These are phyloP conservation scores for Abrostola triplasia DNA, from an alignment of 2,888 invertebrate species.

Conservation along the genomic window DNA sequence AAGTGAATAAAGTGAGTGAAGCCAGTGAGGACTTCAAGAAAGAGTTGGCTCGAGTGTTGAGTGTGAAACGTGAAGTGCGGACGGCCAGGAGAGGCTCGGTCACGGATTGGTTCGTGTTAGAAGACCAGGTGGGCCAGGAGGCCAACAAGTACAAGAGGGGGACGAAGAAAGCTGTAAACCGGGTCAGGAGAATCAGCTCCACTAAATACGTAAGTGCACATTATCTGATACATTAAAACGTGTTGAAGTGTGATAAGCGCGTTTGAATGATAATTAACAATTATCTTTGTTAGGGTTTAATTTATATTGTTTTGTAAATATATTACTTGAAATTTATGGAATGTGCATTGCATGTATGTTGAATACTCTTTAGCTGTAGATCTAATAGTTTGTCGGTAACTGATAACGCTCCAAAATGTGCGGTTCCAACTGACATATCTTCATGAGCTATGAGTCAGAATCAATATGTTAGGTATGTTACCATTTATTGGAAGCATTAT, in stretches of 20 bases:
- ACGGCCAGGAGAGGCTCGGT: slow-evolving; percentile 78
- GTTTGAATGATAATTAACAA: slow-evolving; percentile 35
- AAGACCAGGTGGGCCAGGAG: slow-evolving; percentile 68
- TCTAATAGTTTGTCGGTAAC: no score
- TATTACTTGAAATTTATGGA: neutral
- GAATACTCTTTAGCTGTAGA: no score
- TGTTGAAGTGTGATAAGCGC: slow-evolving; percentile 37
- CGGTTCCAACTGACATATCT: no score
- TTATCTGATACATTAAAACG: slow-evolving; percentile 43
- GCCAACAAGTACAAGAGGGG: slow-evolving; percentile 77
- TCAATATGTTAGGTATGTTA: no score
- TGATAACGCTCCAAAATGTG: no score
- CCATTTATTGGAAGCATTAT: no score
- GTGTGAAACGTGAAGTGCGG: slow-evolving; percentile 64
- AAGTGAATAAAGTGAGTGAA: slow-evolving; percentile 75
- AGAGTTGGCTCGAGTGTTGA: slow-evolving; percentile 73
- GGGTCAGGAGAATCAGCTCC: slow-evolving; percentile 82
- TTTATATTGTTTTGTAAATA: slow-evolving; percentile 25
- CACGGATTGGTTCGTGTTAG: slow-evolving; percentile 84
- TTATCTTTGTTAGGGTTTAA: slow-evolving; percentile 29
- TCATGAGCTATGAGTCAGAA: no score
- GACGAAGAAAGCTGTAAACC: slow-evolving; percentile 76
- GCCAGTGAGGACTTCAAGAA: slow-evolving; percentile 80
- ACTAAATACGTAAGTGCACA: slow-evolving; percentile 84
- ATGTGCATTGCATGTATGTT: neutral